Conservation (phyloP, 1,140 invertebrate genomes). For the Zaprionus vittiger region DNA sequence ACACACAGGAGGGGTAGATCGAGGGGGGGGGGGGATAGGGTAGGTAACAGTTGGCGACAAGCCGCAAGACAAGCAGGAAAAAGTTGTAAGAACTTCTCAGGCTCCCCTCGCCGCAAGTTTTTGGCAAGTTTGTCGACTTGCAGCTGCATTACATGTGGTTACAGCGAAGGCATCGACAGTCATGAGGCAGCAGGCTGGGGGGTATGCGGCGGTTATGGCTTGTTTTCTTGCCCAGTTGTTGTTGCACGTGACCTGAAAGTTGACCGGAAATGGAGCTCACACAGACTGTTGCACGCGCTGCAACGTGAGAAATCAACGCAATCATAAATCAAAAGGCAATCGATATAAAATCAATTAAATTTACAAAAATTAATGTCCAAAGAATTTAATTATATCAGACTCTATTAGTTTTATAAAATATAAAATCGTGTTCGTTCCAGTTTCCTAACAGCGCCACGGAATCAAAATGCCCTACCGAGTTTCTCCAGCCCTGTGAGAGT, state of each 20-base stretch:
- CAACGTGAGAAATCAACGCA: not conserved
- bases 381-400: not conserved
- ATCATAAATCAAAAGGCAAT: not conserved
- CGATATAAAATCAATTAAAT: not conserved
- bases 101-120: slow-evolving; percentile 27
- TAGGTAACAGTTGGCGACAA: slow-evolving; percentile 25
- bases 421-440: not conserved
- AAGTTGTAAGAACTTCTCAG: slow-evolving; percentile 63
- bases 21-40: no score
- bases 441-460: not conserved
- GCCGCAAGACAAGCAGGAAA: slow-evolving; percentile 46
- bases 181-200: slow-evolving; percentile 10
- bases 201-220: slow-evolving; percentile 49
- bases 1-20: not conserved
- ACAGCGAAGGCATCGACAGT: slow-evolving; percentile 60
- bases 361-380: not conserved
- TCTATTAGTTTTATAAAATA: not conserved
- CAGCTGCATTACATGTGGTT: slow-evolving; percentile 73
- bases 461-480: slow-evolving; percentile 4
- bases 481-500: not conserved
- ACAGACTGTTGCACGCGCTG: slow-evolving; percentile 61
- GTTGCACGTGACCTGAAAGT: slow-evolving; percentile 54
- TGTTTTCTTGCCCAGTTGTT: slow-evolving; percentile 30
- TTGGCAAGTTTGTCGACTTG: slow-evolving; percentile 67
- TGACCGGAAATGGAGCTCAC: slow-evolving; percentile 29